A percentile compares a stretch with the other conserved stretches of the same genome.
Evolutionary conservation across 2,797 vertebrate genomes (phyloP).

Genomic region (Xiphophorus birchmanni): DNA sequence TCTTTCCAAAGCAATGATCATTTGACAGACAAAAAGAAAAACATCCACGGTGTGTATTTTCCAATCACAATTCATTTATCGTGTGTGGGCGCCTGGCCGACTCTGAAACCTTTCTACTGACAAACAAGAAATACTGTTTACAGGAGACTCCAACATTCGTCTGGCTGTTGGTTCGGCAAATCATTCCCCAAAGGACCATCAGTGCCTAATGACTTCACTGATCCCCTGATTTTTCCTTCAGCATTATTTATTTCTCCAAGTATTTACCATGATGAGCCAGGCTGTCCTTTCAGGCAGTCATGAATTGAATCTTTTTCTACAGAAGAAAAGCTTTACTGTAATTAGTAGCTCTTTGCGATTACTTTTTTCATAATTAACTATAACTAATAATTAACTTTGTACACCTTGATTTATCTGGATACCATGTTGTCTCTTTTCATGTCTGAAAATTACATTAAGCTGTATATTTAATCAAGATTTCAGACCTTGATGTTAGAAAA

Average conservation of each 20-base stretch:
- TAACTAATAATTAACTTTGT: background rate
- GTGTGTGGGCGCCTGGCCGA: constrained; percentile 1
- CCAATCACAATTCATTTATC: background rate
- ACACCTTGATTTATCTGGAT: background rate
- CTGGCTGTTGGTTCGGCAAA: background rate
- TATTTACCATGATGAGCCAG: background rate
- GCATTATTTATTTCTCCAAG: background rate
- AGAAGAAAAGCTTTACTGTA: background rate
- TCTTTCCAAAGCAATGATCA: background rate
- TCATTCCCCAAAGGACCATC: constrained; percentile 12
- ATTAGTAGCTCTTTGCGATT: background rate
- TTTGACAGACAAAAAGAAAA: background rate
- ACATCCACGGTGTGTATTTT: background rate
- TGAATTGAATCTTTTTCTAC: background rate
- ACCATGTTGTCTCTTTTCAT: too few species aligned
- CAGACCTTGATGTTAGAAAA: background rate
- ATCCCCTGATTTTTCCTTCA: constrained; percentile 11
- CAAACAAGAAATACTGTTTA: constrained; percentile 3
- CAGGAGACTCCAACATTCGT: background rate
- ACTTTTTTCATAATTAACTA: background rate
- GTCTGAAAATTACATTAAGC: background rate
- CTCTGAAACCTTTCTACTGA: constrained; percentile 22
- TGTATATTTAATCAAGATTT: too few species aligned
- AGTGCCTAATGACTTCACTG: constrained; percentile 8
- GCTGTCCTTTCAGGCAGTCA: background rate